Percentiles rank a stretch among this genome's conserved stretches.
These are phyloP conservation scores for Nebria ingens DNA, from an alignment of 1,140 invertebrate species.

Conservation along the genomic window DNA sequence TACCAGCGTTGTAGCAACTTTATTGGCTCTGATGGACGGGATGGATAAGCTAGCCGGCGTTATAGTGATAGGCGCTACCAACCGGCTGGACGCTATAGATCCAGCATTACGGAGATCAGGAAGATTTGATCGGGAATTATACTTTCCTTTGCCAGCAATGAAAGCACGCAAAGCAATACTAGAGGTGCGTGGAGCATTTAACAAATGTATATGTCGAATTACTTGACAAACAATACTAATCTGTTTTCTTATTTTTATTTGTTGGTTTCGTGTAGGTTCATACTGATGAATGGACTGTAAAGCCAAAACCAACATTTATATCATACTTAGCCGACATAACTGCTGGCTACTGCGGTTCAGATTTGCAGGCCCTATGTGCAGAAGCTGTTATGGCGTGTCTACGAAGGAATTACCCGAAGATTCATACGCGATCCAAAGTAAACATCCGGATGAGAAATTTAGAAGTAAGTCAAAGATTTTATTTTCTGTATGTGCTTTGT, in stretches of 20 bases:
- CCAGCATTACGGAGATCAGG: conserved; percentile 70
- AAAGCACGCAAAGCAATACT: conserved; percentile 38
- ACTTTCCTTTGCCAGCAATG: conserved; percentile 53
- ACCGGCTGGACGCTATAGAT: conserved; percentile 72
- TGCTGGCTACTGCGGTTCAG: conserved; percentile 82
- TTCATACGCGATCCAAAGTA: conserved; percentile 60
- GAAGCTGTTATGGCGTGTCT: conserved; percentile 77
- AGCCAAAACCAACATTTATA: conserved; percentile 43
- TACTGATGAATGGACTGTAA: conserved; percentile 23
- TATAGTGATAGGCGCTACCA: conserved; percentile 76
- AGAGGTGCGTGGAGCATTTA: conserved; percentile 18
- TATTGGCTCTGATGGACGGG: conserved; percentile 84
- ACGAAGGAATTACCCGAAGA: conserved; percentile 76
- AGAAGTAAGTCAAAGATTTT: conserved; percentile 42
- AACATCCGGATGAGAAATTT: conserved; percentile 65
- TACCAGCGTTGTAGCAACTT: conserved; percentile 79
- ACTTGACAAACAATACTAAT: too few relatives aligned
- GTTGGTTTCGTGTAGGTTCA: conserved; percentile 24
- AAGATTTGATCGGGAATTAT: conserved; percentile 74
- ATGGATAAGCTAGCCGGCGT: conserved; percentile 54
- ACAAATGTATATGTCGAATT: too few relatives aligned
- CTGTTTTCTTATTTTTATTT: too few relatives aligned
- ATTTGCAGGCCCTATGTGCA: conserved; percentile 73
- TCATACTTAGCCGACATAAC: conserved; percentile 59
- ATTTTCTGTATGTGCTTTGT: too few relatives aligned